A percentile compares a stretch with the other conserved stretches of the same genome.
Evolutionary conservation across 2,797 vertebrate species (phyloP).

Genomic region (Numenius phaeopus): DNA sequence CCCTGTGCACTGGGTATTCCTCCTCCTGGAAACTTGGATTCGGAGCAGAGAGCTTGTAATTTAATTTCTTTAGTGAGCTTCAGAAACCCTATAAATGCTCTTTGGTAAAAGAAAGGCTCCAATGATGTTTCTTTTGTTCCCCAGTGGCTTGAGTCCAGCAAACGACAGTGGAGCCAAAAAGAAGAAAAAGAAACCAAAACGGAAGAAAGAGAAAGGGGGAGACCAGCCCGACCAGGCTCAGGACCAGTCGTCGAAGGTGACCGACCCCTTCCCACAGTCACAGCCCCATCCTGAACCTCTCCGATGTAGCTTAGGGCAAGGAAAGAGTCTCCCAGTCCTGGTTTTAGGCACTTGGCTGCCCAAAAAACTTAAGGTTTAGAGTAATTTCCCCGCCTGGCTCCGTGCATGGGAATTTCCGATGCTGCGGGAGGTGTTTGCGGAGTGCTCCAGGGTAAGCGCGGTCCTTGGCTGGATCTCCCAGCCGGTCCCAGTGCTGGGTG

Average conservation of each 20-base stretch:
- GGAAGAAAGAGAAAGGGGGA: slow-evolving; percentile 93
- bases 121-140: slow-evolving; percentile 71
- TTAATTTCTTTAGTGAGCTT: not conserved
- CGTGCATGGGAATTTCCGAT: not conserved
- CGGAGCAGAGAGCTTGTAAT: not conserved
- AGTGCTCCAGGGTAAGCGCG: not conserved
- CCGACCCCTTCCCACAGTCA: not conserved
- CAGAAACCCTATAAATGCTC: not conserved
- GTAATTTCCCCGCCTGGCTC: not conserved
- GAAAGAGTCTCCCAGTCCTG: not conserved
- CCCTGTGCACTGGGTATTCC: rapidly evolving
- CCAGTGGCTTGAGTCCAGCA: slow-evolving; percentile 87
- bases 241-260: slow-evolving; percentile 91
- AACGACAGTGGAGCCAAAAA: slow-evolving; percentile 95
- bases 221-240: slow-evolving; percentile 85
- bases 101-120: not conserved
- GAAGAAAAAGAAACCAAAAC: slow-evolving; percentile 98
- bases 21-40: not conserved
- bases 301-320: not conserved
- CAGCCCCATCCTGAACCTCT: not conserved
- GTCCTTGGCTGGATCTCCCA: not conserved
- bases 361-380: not conserved
- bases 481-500: not conserved
- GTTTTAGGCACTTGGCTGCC: not conserved
- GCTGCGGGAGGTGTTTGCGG: not conserved